Base-by-base conservation (phyloP, 2,113 vertebrate species). In the Arvicanthis niloticus region DNA sequence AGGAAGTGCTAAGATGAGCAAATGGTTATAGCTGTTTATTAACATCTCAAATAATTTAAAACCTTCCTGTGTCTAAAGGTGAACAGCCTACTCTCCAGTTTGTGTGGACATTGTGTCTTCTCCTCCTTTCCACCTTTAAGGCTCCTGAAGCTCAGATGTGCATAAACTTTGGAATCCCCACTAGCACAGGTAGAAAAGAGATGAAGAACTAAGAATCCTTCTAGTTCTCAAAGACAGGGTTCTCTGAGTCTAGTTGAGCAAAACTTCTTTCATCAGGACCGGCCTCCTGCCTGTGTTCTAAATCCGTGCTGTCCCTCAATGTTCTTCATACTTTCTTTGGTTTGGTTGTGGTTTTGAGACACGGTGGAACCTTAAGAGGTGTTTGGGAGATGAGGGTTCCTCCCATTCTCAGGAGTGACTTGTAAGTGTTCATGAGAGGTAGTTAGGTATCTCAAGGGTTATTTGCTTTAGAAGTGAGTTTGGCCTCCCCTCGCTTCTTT, bases 1-100 rank as follows among this genome's bases (percentile, higher is more conserved):
- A 95, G 19, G 70, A 91, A 75, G 42, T 70, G 92, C 91, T 93
- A 81, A 92, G 89, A 37, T 56, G 72, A 95, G 67, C 40, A 81
- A 68, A 92, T 40, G 60, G 70, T 7, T 81, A 9, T 40, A 56
- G 62, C 2, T 65, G 17, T 88, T 93, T 72, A 86, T 62, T 67
- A 75, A 76, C 67, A 95, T 51, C 26, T 58, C 22, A 37, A 34
- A 84, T 51, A 42, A 48, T 75, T 87, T 40, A 45, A 92, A 76
- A 76, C 37, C 8, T 26, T n/a, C 78, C 26, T 65, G 6, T 65
- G 2, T 73, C 91, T 78, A 70, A 88, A 88, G 51, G 53, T 37
- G 89, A 9, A 51, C 16, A 1, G 42, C 10, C 1, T 9, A 17
- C 37, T 37, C 56, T 40, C 5, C 2, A 1, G n/a, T 51, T 58